Base-by-base conservation (phyloP, 2,888 invertebrate genomes). In the Arenicola marina region DNA sequence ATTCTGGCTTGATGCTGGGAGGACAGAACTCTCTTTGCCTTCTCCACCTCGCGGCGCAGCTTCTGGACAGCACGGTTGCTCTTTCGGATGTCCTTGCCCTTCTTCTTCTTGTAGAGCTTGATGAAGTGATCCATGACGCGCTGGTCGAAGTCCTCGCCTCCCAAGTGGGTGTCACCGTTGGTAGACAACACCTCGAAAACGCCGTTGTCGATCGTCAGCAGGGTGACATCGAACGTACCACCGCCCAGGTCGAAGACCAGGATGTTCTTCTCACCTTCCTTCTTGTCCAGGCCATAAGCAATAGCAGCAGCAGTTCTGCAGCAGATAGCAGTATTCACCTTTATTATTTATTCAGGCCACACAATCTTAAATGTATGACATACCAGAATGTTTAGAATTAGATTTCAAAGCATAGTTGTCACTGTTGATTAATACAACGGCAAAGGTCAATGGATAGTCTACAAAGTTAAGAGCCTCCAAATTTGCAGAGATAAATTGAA, bases 101-200 rank as follows among this genome's bases (percentile, higher is more conserved):
- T 94, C 90, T 97, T 96, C 88, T 95, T 96, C 88, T 97, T 96
- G 89, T 95, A 95, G 81, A 97, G 85, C 84, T 98, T 97, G 84
- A 96, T 94, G 87, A 99, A 98, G 86, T 99, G 95, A 78, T 98
- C 96, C 95, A 97, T 95, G 2, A 97, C 95, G 73, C 95, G 89
- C 85, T 97, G 95, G 86, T 97, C 96, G 84, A 97, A 99, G 87
- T 99, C 98, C 86, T 99, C 98, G 83, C 98, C 98, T 78, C 98
- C 96, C 86, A 97, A 89, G 85, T 97, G 96, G 75, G 96, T 97
- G 83, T 97, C 96, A 78, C 97, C 97, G 80, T 92, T 93, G 68
- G 94, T 94, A 0, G 93, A 90, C 3, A 82, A 70, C 11, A 87
- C 89, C 86, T 99, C 98, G 83, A 99, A 99, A 4, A 99, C 96